Percentiles rank a stretch among this genome's conserved stretches.
phyloP scores from a whole-genome alignment of 2,888 invertebrate species.

The Troides oblongomaculatus region DNA sequence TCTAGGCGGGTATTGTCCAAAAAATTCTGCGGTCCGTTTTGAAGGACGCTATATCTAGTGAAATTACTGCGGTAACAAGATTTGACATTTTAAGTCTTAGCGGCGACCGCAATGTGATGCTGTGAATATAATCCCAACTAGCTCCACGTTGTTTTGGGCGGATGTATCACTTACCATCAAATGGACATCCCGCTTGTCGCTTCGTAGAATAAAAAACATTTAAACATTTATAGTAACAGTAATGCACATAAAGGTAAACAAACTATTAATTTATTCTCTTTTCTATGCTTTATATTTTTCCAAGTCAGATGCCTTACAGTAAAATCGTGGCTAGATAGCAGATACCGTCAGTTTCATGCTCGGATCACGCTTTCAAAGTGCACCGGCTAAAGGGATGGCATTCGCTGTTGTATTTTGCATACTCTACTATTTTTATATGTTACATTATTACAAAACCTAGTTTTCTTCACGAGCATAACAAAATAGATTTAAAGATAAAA shows the following conservation, averaged over 20 bases:
- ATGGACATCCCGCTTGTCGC: no score
- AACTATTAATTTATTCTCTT: not conserved
- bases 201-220: no score
- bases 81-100: no score
- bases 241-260: not conserved
- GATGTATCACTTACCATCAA: no score
- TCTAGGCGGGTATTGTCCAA: no score
- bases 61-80: no score
- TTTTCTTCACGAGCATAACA: not conserved
- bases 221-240: no score
- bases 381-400: not conserved
- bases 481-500: not conserved
- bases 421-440: not conserved
- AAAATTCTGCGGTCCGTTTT: no score
- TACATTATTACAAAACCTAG: not conserved
- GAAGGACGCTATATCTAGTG: no score
- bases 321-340: not conserved
- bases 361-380: conserved; percentile 3
- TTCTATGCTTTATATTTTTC: not conserved
- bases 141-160: no score
- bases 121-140: no score
- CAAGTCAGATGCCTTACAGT: not conserved
- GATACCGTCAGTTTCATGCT: not conserved
- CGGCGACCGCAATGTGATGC: no score
- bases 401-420: not conserved